Percentiles rank a stretch among this genome's conserved stretches.
Conservation (phyloP, 2,797 vertebrate genomes). For the Lemur catta region DNA sequence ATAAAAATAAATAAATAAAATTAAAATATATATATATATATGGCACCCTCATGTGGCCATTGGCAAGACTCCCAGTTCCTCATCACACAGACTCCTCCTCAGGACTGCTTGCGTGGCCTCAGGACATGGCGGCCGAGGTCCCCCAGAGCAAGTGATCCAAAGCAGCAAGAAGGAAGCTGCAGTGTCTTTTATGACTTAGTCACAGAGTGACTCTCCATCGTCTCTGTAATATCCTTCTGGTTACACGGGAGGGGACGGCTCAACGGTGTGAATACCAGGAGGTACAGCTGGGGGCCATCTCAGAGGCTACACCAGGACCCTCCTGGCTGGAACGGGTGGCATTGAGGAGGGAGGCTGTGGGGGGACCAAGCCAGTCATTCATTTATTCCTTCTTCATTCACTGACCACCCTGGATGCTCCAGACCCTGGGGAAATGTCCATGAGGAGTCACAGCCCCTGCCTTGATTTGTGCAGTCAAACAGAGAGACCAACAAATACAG, state of each 20-base stretch:
- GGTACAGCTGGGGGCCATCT: accelerated
- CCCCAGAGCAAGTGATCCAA: not conserved
- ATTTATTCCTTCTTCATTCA: not conserved
- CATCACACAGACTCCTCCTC: not conserved
- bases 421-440: not conserved
- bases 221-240: not conserved
- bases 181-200: not conserved
- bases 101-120: not conserved
- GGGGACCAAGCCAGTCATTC: not conserved
- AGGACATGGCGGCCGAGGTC: not conserved
- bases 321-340: not conserved
- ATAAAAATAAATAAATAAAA: too few relatives aligned
- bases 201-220: not conserved
- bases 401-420: not conserved
- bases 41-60: not conserved
- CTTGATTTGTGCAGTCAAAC: accelerated
- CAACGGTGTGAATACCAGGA: not conserved
- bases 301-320: not conserved
- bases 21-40: too few relatives aligned
- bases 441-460: not conserved
- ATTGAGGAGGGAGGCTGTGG: not conserved
- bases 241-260: not conserved
- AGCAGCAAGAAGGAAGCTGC: not conserved
- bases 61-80: not conserved
- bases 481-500: not conserved